Base-by-base conservation (phyloP, 2,888 invertebrate genomes). In the Tricholauxania praeusta region DNA sequence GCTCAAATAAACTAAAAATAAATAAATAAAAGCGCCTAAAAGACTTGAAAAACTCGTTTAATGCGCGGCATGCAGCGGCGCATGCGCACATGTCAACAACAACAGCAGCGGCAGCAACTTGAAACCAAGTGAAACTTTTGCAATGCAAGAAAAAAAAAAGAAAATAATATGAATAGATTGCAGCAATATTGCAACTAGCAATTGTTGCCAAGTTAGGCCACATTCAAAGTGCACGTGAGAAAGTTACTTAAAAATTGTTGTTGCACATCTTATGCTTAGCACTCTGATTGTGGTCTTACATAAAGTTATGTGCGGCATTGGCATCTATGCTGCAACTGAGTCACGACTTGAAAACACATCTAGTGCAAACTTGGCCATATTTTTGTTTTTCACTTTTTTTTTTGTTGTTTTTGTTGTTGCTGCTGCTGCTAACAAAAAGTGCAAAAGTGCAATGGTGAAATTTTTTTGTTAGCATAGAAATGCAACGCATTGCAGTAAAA, bases 341-440 rank as follows among this genome's bases (percentile, higher is more conserved):
- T 57, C 57, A 57, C 47, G 39, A 17, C 39, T 62, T 12, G 62
- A 32, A 39, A 6, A 48, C 51, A 64, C 52, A 32, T 64, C 64
- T 64, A 22, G 64, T 64, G 64, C 64, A 64, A 64, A 64, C 64
- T 64, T 64, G 64, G 64, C 64, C 63, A 63, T 49, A 63, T 48
- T n/a, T 47, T 15, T 12, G 51, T 52, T 71, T 62, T 15, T 17
- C 32, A 14, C 32, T n/a, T 28, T 22, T 68, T 72, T 67, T 68
- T 69, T 49, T 59, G 28, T 28, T 28, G 2, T 28, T 28, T 3
- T 78, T 82, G 2, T 28, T 28, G 28, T 78, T 82, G 82, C 82
- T 83, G 83, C 83, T 82, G 82, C 82, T 82, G 22, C 22, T 82
- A 82, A 80, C 74, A 74, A 63, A 68, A 49, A 68, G 17, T 57